These are phyloP conservation scores for Paramuricea clavata DNA, from an alignment of 92 coral and sea anemone species.

Conservation along the genomic window DNA sequence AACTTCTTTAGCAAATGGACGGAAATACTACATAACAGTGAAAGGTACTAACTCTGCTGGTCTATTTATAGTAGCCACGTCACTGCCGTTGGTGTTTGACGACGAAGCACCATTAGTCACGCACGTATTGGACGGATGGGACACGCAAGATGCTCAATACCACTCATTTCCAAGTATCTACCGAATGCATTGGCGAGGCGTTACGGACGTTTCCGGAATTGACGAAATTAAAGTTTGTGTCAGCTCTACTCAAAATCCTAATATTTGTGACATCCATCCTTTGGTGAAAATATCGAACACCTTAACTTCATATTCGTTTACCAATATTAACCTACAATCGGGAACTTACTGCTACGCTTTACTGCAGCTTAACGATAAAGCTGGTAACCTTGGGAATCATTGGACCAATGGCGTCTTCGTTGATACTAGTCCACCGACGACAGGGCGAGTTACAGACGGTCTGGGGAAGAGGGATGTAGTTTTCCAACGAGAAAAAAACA, in stretches of 20 bases:
- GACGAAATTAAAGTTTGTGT: constrained; percentile 77
- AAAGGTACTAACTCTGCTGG: constrained; percentile 86
- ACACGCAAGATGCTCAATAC: constrained; percentile 76
- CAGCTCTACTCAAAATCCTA: constrained; percentile 61
- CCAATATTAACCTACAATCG: constrained; percentile 75
- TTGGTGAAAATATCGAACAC: constrained; percentile 64
- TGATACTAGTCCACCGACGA: constrained; percentile 82
- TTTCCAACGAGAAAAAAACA: constrained; percentile 78
- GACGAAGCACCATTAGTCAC: constrained; percentile 78
- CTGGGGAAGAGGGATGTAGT: constrained; percentile 56
- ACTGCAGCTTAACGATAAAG: constrained; percentile 78
- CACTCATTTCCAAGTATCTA: constrained; percentile 79
- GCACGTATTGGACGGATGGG: constrained; percentile 94
- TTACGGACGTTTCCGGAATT: constrained; percentile 81
- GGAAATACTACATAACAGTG: constrained; percentile 83
- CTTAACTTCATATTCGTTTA: constrained; percentile 72
- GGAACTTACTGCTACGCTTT: constrained; percentile 83
- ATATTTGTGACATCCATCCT: constrained; percentile 73
- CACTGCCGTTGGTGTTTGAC: constrained; percentile 83
- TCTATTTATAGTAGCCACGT: constrained; percentile 72
- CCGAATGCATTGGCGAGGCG: constrained; percentile 93
- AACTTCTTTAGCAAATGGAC: constrained; percentile 66
- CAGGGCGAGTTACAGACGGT: constrained; percentile 86
- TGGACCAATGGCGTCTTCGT: constrained; percentile 82
- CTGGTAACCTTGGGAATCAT: constrained; percentile 78